Percentiles rank a stretch among this genome's conserved stretches.
Evolutionary conservation across 2,888 invertebrate genomes (phyloP).

Genomic region (Tenthredo amoena): DNA sequence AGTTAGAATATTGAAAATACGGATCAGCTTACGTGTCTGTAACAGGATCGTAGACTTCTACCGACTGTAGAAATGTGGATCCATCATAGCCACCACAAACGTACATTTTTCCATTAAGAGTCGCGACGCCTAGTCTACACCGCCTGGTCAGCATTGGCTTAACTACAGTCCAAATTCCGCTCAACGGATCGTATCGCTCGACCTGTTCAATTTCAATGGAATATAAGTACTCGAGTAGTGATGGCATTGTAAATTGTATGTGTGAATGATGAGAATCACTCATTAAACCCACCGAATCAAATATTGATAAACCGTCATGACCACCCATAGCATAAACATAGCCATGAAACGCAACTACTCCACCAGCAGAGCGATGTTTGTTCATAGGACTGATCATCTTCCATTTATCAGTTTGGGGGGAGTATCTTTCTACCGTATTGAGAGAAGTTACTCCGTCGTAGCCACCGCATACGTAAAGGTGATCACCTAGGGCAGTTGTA

Average conservation of each 20-base stretch:
- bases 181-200: slow-evolving; percentile 88
- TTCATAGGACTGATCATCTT: slow-evolving; percentile 86
- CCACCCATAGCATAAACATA: slow-evolving; percentile 92
- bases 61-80: slow-evolving; percentile 88
- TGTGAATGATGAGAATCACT: slow-evolving; percentile 29
- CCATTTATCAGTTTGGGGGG: slow-evolving; percentile 87
- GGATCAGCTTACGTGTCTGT: slow-evolving; percentile 81
- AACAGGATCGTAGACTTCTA: slow-evolving; percentile 89
- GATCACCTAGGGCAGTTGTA: slow-evolving; percentile 88
- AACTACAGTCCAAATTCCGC: slow-evolving; percentile 86
- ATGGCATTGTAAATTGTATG: not conserved
- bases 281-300: slow-evolving; percentile 84
- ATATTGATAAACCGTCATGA: slow-evolving; percentile 93
- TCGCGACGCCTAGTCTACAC: slow-evolving; percentile 91
- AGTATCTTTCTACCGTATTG: slow-evolving; percentile 90
- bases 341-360: slow-evolving; percentile 85
- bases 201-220: slow-evolving; percentile 77
- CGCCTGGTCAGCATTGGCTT: slow-evolving; percentile 89
- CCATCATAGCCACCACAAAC: slow-evolving; percentile 94
- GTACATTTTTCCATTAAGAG: slow-evolving; percentile 89
- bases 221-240: not conserved
- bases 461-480: slow-evolving; percentile 91
- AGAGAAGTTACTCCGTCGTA: slow-evolving; percentile 92
- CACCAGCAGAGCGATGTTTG: slow-evolving; percentile 86
- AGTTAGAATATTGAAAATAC: slow-evolving; percentile 4